These are phyloP conservation scores for Chamaetylas fuelleborni DNA, from an alignment of 2,113 vertebrate species.

Conservation along the genomic window DNA sequence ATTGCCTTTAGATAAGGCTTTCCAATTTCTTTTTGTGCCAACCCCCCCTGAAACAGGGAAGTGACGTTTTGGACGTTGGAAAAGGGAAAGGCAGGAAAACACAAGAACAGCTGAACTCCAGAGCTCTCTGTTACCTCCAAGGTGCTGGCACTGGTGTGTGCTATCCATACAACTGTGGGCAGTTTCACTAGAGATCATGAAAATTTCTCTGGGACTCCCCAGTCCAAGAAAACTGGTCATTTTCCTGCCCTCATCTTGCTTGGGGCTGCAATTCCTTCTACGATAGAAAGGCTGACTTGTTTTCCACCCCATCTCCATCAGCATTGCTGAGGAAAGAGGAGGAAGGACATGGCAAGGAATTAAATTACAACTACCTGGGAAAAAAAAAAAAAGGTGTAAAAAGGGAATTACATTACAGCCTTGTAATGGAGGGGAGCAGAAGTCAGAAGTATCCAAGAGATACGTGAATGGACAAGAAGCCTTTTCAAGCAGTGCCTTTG, in stretches of 20 bases:
- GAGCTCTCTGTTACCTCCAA: not conserved
- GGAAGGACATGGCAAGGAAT: fast-evolving
- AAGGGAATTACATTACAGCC: not conserved
- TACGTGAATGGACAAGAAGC: fast-evolving
- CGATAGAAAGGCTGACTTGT: not conserved
- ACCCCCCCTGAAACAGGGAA: not conserved
- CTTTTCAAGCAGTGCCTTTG: not conserved
- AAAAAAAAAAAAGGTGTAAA: not conserved
- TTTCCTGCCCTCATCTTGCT: not conserved
- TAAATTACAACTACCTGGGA: not conserved
- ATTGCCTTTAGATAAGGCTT: not conserved
- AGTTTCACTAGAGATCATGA: not conserved
- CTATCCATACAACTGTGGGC: fast-evolving
- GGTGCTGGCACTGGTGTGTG: not conserved
- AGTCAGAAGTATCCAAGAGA: not conserved
- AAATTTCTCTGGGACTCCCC: not conserved
- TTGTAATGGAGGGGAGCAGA: not conserved
- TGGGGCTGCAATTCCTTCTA: not conserved
- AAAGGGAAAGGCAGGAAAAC: not conserved
- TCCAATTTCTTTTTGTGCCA: not conserved
- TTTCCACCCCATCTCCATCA: not conserved
- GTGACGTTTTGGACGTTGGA: not conserved
- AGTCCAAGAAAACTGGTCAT: not conserved
- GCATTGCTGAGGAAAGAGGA: not conserved
- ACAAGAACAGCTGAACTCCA: not conserved